Percentiles rank a stretch among this genome's conserved stretches.
phyloP scores from a whole-genome alignment of 1,140 invertebrate genomes.

The Habropoda laboriosa region DNA sequence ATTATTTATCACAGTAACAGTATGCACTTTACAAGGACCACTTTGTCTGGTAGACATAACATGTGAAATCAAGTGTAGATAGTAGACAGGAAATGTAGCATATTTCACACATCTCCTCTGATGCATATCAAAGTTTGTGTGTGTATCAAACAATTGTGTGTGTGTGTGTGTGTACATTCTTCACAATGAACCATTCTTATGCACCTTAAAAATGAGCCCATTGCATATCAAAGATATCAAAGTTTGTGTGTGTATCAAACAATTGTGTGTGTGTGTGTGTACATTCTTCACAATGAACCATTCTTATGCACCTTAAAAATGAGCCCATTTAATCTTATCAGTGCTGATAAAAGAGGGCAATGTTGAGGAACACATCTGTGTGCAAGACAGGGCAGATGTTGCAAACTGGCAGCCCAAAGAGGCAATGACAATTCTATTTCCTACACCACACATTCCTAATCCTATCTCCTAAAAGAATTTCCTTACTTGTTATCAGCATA shows the following conservation, averaged over 20 bases:
- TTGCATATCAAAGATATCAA: background rate
- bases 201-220: background rate
- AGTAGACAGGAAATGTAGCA: slow-evolving; percentile 39
- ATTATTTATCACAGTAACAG: background rate
- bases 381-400: slow-evolving; percentile 12
- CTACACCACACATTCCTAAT: slow-evolving; percentile 29
- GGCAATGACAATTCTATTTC: slow-evolving; percentile 33
- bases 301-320: background rate
- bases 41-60: background rate
- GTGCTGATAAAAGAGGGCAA: background rate
- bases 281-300: background rate
- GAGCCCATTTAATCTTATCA: slow-evolving; percentile 8
- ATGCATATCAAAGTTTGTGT: too few species aligned
- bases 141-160: too few species aligned
- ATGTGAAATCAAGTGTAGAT: background rate
- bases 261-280: too few species aligned
- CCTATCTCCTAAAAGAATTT: slow-evolving; percentile 48
- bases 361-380: background rate
- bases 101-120: background rate
- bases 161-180: slow-evolving; percentile 1
- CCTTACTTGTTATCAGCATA: slow-evolving; percentile 61
- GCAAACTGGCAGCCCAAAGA: slow-evolving; percentile 12
- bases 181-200: background rate
- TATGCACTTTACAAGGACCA: background rate
- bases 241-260: too few species aligned